These are phyloP conservation scores for Plecturocebus donacophilus DNA, from an alignment of 2,113 vertebrate species.

Conservation along the genomic window DNA sequence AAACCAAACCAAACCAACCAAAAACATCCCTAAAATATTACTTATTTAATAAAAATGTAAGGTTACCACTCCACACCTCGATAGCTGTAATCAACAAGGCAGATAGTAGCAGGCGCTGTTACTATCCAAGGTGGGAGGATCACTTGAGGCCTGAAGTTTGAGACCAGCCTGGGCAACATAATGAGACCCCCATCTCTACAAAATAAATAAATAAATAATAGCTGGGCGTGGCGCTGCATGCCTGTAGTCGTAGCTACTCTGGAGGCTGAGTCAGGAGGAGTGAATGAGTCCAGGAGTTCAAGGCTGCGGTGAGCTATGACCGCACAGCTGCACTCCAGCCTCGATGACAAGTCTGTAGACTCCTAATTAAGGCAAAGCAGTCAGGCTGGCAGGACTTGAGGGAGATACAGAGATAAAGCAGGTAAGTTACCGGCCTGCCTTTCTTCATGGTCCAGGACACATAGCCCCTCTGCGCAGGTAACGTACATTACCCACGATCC, in stretches of 20 bases:
- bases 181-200: neutral
- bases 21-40: neutral
- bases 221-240: neutral
- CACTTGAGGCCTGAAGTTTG: neutral
- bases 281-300: neutral
- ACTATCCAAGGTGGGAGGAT: neutral
- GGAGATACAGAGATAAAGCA: no score
- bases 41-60: neutral
- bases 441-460: no score
- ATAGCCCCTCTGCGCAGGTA: no score
- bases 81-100: neutral
- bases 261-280: neutral
- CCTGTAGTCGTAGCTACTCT: neutral
- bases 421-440: no score
- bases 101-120: neutral
- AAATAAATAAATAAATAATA: no score
- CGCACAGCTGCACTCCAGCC: no score
- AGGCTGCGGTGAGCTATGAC: neutral
- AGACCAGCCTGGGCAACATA: neutral
- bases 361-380: no score
- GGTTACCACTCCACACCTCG: neutral
- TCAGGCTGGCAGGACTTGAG: no score
- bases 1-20: no score
- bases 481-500: no score
- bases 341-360: no score